Evolutionary conservation across 2,113 vertebrate genomes (phyloP).

Genomic region (Ictalurus punctatus): DNA sequence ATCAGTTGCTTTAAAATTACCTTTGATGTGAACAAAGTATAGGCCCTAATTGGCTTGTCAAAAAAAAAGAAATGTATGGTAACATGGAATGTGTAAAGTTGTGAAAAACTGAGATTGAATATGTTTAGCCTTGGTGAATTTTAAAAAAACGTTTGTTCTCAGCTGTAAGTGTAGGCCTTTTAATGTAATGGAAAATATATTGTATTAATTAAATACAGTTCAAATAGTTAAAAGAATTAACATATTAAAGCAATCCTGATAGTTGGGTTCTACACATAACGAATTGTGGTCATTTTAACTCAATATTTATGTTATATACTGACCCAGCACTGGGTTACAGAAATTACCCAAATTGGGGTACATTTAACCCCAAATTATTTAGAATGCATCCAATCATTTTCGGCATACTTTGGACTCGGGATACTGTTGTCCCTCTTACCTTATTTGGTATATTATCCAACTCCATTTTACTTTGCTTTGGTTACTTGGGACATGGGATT

Average conservation of each 20-base stretch:
- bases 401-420: background rate
- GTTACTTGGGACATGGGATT: conserved; percentile 76
- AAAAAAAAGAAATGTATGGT: background rate
- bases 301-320: background rate
- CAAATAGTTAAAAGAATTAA: background rate
- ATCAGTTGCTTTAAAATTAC: background rate
- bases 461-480: conserved; percentile 54
- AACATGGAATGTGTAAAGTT: background rate
- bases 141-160: background rate
- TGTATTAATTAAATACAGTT: background rate
- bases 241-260: background rate
- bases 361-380: background rate
- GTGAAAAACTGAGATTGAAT: no score
- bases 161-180: background rate
- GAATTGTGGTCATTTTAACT: background rate
- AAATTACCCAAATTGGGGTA: background rate
- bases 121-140: no score
- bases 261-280: background rate
- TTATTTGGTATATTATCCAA: conserved; percentile 72
- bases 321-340: background rate
- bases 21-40: background rate
- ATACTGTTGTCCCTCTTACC: conserved; percentile 63
- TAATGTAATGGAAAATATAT: no score
- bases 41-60: background rate
- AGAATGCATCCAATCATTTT: background rate